A percentile compares a stretch with the other conserved stretches of the same genome.
Conservation (phyloP, 2,888 invertebrate species). For the Drosophila paramelanica region DNA sequence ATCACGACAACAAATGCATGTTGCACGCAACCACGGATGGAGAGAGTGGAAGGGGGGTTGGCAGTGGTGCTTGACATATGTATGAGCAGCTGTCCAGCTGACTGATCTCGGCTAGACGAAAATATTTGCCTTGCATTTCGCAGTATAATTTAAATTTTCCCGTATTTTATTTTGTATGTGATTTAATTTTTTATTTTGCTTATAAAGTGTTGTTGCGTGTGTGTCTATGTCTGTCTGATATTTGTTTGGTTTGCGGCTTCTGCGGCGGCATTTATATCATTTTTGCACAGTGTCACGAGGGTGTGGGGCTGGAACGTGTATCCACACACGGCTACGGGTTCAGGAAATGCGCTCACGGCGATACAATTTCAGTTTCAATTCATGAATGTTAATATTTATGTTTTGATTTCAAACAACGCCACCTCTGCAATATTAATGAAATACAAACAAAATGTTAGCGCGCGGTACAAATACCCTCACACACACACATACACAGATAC, state of each 20-base stretch:
- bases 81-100: slow-evolving; percentile 41
- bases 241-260: slow-evolving; percentile 76
- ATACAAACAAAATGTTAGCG: slow-evolving; percentile 81
- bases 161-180: slow-evolving; percentile 21
- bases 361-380: slow-evolving; percentile 78
- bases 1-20: slow-evolving; percentile 56
- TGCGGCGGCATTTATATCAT: slow-evolving; percentile 76
- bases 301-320: slow-evolving; percentile 1
- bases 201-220: slow-evolving; percentile 58
- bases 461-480: slow-evolving; percentile 44
- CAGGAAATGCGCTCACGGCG: slow-evolving; percentile 75
- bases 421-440: slow-evolving; percentile 83
- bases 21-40: neutral
- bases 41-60: neutral
- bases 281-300: slow-evolving; percentile 48
- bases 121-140: slow-evolving; percentile 74
- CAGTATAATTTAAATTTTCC: slow-evolving; percentile 66
- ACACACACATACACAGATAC: slow-evolving; percentile 25
- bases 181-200: slow-evolving; percentile 16
- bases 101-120: slow-evolving; percentile 71
- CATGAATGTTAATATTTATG: slow-evolving; percentile 83
- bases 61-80: slow-evolving; percentile 12
- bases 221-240: slow-evolving; percentile 55
- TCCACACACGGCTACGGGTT: slow-evolving; percentile 12
- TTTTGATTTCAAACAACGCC: slow-evolving; percentile 82